phyloP scores from a whole-genome alignment of 2,113 vertebrate genomes.

The Lontra canadensis region DNA sequence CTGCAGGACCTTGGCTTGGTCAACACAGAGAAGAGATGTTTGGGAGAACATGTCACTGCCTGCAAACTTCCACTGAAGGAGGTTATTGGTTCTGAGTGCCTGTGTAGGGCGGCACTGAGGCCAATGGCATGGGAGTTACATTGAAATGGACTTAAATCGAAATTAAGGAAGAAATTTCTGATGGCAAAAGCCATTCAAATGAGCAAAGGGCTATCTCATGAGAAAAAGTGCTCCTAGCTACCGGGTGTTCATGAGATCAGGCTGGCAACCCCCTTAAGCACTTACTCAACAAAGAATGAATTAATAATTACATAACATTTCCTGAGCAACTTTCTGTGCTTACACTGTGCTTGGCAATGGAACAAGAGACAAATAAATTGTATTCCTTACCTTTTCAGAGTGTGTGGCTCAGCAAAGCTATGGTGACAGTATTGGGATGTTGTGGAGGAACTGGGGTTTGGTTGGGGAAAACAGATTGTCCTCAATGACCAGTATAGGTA shows the following conservation, averaged over 20 bases:
- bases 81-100: not conserved
- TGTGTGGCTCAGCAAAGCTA: not conserved
- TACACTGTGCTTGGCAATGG: not conserved
- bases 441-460: not conserved
- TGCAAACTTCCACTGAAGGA: not conserved
- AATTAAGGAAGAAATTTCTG: not conserved
- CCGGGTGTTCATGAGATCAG: not conserved
- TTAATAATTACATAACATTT: not conserved
- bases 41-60: not conserved
- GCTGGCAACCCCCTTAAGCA: not conserved
- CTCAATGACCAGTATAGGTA: not conserved
- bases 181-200: not conserved
- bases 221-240: not conserved
- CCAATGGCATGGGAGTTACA: not conserved
- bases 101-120: not conserved
- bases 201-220: not conserved
- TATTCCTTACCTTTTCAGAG: not conserved
- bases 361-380: not conserved
- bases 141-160: not conserved
- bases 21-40: not conserved
- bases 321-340: not conserved
- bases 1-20: not conserved
- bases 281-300: not conserved
- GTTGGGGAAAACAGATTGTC: not conserved
- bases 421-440: not conserved